phyloP scores from a whole-genome alignment of 2,888 invertebrate genomes.

The Spatulosminthurus flaviceps region DNA sequence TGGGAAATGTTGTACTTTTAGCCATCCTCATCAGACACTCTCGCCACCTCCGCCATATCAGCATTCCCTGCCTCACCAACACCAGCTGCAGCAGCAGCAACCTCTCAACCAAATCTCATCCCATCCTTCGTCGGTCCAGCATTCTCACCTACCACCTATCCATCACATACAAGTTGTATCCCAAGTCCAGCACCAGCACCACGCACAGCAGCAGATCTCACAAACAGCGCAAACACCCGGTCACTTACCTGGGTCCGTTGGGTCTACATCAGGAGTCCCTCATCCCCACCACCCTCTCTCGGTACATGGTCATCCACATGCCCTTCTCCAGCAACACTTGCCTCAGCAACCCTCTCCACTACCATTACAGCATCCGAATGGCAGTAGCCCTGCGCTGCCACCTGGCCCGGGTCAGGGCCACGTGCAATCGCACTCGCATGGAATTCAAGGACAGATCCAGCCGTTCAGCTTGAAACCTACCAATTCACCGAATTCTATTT shows the following conservation, averaged over 20 bases:
- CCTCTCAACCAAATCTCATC: background rate
- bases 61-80: constrained; percentile 25
- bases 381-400: constrained; percentile 1
- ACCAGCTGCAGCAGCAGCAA: constrained; percentile 30
- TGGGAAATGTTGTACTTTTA: background rate
- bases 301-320: constrained; percentile 47
- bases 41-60: constrained; percentile 39
- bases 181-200: background rate
- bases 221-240: constrained; percentile 6
- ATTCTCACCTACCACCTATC: background rate
- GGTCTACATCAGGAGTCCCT: constrained; percentile 40
- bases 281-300: constrained; percentile 44
- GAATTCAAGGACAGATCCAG: constrained; percentile 1
- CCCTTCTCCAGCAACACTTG: constrained; percentile 27
- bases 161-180: background rate
- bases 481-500: constrained; percentile 40
- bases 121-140: background rate
- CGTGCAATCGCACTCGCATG: constrained; percentile 7
- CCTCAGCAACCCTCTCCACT: background rate
- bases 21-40: constrained; percentile 11
- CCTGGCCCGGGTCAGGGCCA: constrained; percentile 14
- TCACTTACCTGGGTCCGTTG: background rate
- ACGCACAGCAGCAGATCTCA: background rate
- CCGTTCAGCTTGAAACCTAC: constrained; percentile 46
- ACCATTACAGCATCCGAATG: constrained; percentile 28